Percentiles rank a stretch among this genome's conserved stretches.
Evolutionary conservation across 2,888 invertebrate genomes (phyloP).

Genomic region (Blomia tropicalis): DNA sequence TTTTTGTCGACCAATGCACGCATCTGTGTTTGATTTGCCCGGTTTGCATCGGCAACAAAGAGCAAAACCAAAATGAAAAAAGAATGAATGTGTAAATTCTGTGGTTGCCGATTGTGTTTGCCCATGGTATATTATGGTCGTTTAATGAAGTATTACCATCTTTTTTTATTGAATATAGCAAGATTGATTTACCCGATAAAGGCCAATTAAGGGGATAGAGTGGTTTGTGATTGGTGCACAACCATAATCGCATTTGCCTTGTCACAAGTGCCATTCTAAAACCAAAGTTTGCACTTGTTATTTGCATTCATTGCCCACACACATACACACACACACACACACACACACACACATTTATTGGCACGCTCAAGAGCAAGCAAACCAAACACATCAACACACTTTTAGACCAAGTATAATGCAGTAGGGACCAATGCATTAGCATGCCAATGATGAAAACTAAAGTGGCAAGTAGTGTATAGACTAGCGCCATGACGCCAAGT

Average conservation of each 20-base stretch:
- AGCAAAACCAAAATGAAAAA: too few relatives aligned
- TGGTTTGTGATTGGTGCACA: background rate
- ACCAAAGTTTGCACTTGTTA: conserved; percentile 14
- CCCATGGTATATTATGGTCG: too few relatives aligned
- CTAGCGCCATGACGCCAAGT: background rate
- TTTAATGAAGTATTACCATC: background rate
- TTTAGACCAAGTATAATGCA: background rate
- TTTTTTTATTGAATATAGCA: background rate
- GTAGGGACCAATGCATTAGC: background rate
- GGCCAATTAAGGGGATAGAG: background rate
- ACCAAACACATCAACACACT: too few relatives aligned
- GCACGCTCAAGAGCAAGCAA: too few relatives aligned
- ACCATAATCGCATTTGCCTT: background rate
- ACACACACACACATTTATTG: too few relatives aligned
- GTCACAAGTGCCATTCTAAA: background rate
- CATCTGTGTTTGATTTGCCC: background rate
- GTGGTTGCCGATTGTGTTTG: background rate
- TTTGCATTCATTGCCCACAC: background rate
- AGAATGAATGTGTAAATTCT: background rate
- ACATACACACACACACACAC: too few relatives aligned
- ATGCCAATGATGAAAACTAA: too few relatives aligned
- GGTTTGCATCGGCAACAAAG: too few relatives aligned
- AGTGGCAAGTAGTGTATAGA: background rate
- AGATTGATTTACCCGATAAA: background rate
- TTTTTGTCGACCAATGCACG: too few relatives aligned